Conservation (phyloP, 2,888 invertebrate species). For the Metallyticus violacea region DNA sequence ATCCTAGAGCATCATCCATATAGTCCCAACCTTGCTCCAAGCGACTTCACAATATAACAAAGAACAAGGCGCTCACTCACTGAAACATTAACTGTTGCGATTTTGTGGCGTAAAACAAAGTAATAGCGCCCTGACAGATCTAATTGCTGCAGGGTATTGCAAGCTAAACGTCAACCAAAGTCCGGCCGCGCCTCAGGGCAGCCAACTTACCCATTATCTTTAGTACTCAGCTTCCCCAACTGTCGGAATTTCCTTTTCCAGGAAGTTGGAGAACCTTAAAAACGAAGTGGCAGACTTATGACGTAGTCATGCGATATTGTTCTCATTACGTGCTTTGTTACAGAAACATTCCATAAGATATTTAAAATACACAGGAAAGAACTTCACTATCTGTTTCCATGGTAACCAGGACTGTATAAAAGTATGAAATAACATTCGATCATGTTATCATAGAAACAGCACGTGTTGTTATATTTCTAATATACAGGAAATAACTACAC, state of each 20-base stretch:
- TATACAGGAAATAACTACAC: too few relatives aligned
- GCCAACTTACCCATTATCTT: neutral
- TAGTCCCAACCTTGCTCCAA: too few relatives aligned
- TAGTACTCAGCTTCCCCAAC: neutral
- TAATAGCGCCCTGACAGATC: neutral
- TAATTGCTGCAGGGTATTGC: neutral
- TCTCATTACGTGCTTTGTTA: too few relatives aligned
- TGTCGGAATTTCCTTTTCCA: neutral
- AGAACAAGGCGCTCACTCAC: too few relatives aligned
- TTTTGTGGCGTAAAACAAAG: neutral
- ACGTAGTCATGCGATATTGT: neutral
- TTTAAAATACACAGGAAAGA: too few relatives aligned
- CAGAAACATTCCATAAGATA: too few relatives aligned
- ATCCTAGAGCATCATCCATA: too few relatives aligned
- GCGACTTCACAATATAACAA: too few relatives aligned
- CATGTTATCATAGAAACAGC: too few relatives aligned
- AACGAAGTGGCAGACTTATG: neutral
- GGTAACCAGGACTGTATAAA: neutral
- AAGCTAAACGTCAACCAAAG: neutral
- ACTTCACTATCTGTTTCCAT: neutral
- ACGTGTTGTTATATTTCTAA: too few relatives aligned
- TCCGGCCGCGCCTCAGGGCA: neutral
- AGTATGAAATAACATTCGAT: too few relatives aligned
- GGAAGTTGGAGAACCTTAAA: neutral
- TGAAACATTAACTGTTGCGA: too few relatives aligned